Base-by-base conservation (phyloP, 2,797 vertebrate species). In the Xiphorhynchus erythropygius region DNA sequence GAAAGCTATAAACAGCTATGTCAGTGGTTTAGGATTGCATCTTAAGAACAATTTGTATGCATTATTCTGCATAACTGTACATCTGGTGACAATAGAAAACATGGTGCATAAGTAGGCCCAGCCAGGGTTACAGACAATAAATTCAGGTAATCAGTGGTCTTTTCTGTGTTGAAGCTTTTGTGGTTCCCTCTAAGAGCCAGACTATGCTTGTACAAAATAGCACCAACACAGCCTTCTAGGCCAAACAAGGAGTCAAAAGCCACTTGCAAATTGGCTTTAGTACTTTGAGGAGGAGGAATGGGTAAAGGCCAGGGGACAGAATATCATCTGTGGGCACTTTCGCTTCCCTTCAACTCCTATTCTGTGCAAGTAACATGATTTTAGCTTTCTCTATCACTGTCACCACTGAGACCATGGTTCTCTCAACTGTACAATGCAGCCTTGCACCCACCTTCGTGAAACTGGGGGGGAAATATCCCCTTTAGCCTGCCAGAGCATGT, bases 31-130 rank as follows among this genome's bases (percentile, higher is more conserved):
- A 42, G 69, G 76, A 88, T 73, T 88, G 56, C 63, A 78, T 67
- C 24, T 91, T 88, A 95, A 86, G 55, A 81, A 70, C 70, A 52
- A 88, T 94, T 94, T 95, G 30, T 90, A 88, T 84, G 85, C 65
- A 19, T 90, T 89, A 71, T 73, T 91, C 87, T 92, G 69, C 62
- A 33, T 89, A 86, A 85, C 80, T 79, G 32, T 80, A 63, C 73
- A 89, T 70, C 76, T 94, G 92, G 73, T 91, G 83, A 77, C 80
- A 86, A 35, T 27, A 80, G 82, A 85, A 81, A 94, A 89, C 44
- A n/a, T 42, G 60, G 55, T 59, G 44, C 47, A 60, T 60, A 62
- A 90, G 75, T 32, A 94, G 84, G 73, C 82, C 63, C 17, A 59
- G 57, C 23, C 69, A 90, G 39, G 28, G 53, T 67, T 65, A 86